Base-by-base conservation (phyloP, 2,797 vertebrate genomes). In the Scomberomorus guttatus region DNA sequence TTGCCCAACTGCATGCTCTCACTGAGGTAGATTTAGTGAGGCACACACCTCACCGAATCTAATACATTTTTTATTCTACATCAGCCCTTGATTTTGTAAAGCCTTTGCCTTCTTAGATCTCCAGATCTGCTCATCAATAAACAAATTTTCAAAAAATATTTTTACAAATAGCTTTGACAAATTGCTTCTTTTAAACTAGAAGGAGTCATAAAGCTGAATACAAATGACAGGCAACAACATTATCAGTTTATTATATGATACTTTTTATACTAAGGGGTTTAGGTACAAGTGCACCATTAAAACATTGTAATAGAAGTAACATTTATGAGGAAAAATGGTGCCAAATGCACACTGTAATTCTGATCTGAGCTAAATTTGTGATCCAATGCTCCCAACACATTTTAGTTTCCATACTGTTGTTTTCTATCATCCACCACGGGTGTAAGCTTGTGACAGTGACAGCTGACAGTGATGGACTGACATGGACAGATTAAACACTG, bases 401-500 rank as follows among this genome's bases (percentile, higher is more conserved):
- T 76, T 57, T 29, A 66, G 60, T 72, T 52, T 76, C 51, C 44
- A 15, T 17, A 9, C 61, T 84, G 75, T 69, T 82, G 80, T 82
- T 83, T 86, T 56, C 76, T 27, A 63, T 83, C 80, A 55, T 70
- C 72, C 58, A 4, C 46, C 76, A 52, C 5, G 17, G 54, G 79
- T 54, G 32, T 20, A 6, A 67, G 46, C 29, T 52, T 3, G 46
- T 69, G 77, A 80, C 89, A 86, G 81, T 69, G 77, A 80, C 1
- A 60, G 61, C 72, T 80, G 89, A 80, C 83, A 73, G 54, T 87
- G 89, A 91, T 72, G 79, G 86, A 91, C 75, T 87, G 85, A 80
- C 84, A 63, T 29, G 65, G 87, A 86, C 85, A 84, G 82, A 90
- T 92, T 86, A 89, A 90, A 88, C 82, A 59, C 67, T 3, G 64